Base-by-base conservation (phyloP, 2,797 vertebrate species). In the Cynodonichthys magdalenae region DNA sequence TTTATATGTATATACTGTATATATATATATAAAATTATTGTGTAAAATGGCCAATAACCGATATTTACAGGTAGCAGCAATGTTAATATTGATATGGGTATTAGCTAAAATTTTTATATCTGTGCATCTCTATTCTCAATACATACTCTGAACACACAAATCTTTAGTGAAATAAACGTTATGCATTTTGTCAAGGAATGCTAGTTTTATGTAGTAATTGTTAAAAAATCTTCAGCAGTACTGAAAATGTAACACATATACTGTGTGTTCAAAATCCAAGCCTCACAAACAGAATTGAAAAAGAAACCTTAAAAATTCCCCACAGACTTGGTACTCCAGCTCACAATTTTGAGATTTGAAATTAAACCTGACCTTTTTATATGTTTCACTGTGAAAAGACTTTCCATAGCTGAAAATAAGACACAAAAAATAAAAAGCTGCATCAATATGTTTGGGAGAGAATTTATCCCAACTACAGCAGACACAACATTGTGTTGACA, bases 331-430 rank as follows among this genome's bases (percentile, higher is more conserved):
- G 6, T 6, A 29, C 27, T 24, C n/a, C n/a, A n/a, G 20, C 12
- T 49, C 41, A 19, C 17, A 15, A 14, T 45, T 41, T n/a, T 45
- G 15, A 45, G 34, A 62, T 66, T 56, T 29, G 17, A 19, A 18
- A 55, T 49, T 17, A 29, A 73, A 20, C 52, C n/a, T 63, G 61
- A 12, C 31, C 24, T 24, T 24, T 31, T 31, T 31, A 31, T 31
- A 31, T 9, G 15, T 31, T 71, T 54, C 49, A 27, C 15, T 73
- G 58, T 69, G 62, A 73, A 66, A 66, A 69, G 73, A 82, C 68
- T 66, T 34, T 3, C 19, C 62, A 53, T 57, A 44, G 72, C 42
- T 56, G 55, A 68, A 61, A 63, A 62, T 4, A 36, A 73, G 58
- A 63, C 36, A 51, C 67, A 44, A 59, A 56, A 15, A 59, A 56